A percentile compares a stretch with the other conserved stretches of the same genome.
phyloP scores from a whole-genome alignment of 2,888 invertebrate species.

The Fabriciana adippe region DNA sequence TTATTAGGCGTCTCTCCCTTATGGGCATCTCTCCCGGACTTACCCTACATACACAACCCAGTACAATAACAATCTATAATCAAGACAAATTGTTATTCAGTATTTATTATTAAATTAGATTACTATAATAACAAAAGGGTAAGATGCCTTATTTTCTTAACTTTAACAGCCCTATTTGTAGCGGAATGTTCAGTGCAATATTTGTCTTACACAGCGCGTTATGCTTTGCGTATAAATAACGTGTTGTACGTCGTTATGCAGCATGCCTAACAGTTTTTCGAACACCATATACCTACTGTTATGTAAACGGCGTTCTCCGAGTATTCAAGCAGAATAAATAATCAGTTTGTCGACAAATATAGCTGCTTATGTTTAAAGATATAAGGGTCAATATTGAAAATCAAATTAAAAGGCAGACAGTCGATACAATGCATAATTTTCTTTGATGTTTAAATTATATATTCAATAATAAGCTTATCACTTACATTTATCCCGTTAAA shows the following conservation, averaged over 20 bases:
- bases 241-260: slow-evolving; percentile 5
- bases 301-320: slow-evolving; percentile 15
- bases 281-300: slow-evolving; percentile 12
- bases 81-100: no score
- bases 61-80: no score
- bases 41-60: no score
- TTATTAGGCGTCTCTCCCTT: no score
- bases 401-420: background rate
- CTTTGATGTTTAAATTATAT: background rate
- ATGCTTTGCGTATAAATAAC: background rate
- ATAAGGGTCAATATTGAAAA: background rate
- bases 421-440: background rate
- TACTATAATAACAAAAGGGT: no score
- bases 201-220: slow-evolving; percentile 5
- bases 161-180: background rate
- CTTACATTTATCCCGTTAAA: slow-evolving; percentile 13
- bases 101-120: no score
- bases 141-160: background rate
- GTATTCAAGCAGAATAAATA: slow-evolving; percentile 4
- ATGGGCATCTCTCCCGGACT: no score
- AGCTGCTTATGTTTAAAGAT: background rate
- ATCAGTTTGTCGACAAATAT: background rate
- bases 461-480: slow-evolving; percentile 10
- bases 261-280: slow-evolving; percentile 19
- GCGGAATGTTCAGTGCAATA: slow-evolving; percentile 11